Base-by-base conservation (phyloP, 1,140 invertebrate genomes). In the Lasaia peninsularis region DNA sequence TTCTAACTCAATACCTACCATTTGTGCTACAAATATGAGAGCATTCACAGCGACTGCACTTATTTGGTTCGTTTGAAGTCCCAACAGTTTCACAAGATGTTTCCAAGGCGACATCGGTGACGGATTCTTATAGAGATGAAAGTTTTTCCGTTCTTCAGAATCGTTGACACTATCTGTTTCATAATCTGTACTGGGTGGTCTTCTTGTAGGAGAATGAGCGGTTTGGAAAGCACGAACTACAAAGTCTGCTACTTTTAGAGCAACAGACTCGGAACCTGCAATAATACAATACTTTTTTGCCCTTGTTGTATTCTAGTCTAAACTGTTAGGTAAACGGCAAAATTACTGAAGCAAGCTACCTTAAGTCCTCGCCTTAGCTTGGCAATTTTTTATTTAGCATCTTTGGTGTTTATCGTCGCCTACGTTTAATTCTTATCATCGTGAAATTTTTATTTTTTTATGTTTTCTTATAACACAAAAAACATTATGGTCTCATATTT, bases 11-110 rank as follows among this genome's bases (percentile, higher is more conserved):
- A n/a, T n/a, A 86, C 88, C 90, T 87, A 96, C 95, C 92, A 95
- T 90, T 89, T 96, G 94, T 2, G 95, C 94, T n/a, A 96, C 88
- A 79, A 96, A 95, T 56, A 96, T 93, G 5, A 96, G 89, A 10
- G 93, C 94, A 78, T 96, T 96, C 1, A 96, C 85, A 1, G 94
- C 94, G 40, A 96, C 92, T 0, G 95, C 94, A 21, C 94, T 93
- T 14, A 96, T 89, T 82, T 95, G 94, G 20, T 91, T 92, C 0
- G 92, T 90, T 73, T 96, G 93, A 40, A 96, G 90, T 12, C 94
- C 94, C 37, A 96, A 85, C 28, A 96, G 87, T 24, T 92, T 90
- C 48, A 96, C 91, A 71, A 96, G 91, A 12, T 86, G 77, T 32
- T 65, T 73, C 54, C 82, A 64, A 6, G 83, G 83, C 8, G 76